Evolutionary conservation across 2,797 vertebrate genomes (phyloP).

Genomic region (Scolopax rusticola): DNA sequence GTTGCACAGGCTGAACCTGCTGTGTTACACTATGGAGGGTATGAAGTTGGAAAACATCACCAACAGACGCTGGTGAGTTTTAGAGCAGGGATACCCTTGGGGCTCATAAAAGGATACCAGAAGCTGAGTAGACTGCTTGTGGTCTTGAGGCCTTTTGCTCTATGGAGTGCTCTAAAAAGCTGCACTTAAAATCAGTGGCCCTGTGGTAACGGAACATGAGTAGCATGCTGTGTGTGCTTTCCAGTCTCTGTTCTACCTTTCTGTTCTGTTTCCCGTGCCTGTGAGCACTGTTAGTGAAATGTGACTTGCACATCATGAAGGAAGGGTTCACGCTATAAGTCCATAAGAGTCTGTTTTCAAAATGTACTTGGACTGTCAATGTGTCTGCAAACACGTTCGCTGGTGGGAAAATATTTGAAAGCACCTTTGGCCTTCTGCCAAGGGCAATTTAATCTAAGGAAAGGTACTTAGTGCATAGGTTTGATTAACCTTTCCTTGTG

Average conservation of each 20-base stretch:
- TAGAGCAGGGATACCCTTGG: background rate
- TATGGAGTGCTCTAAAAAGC: background rate
- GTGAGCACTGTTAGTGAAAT: background rate
- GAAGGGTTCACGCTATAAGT: background rate
- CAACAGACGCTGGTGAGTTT: slow-evolving; percentile 85
- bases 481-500: background rate
- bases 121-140: background rate
- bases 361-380: background rate
- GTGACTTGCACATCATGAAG: background rate
- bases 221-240: background rate
- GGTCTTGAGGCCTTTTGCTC: background rate
- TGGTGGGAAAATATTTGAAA: background rate
- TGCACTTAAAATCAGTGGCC: background rate
- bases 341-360: background rate
- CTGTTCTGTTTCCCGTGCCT: background rate
- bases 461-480: background rate
- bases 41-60: slow-evolving; percentile 85
- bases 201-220: accelerated
- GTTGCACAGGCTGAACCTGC: slow-evolving; percentile 86
- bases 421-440: background rate
- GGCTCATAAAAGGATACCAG: background rate
- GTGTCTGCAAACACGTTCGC: background rate
- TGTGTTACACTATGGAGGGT: slow-evolving; percentile 91
- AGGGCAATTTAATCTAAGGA: background rate
- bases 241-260: background rate